Conservation (phyloP, 2,888 invertebrate genomes). For the Caenorhabditis japonica region DNA sequence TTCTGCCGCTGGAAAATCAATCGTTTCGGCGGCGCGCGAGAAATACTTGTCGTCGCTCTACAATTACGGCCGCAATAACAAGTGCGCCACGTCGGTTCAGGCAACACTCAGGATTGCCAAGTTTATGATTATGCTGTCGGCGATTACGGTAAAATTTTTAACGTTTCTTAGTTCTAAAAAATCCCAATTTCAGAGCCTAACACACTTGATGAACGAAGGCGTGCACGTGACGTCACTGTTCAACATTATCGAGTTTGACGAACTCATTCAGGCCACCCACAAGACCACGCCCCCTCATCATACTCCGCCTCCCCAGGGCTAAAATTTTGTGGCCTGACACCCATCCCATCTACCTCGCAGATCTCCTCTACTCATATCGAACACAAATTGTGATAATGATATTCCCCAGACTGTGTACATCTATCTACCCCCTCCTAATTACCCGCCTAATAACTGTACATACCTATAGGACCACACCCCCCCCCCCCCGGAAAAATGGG, state of each 20-base stretch:
- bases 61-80: conserved; percentile 52
- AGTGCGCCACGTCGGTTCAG: conserved; percentile 38
- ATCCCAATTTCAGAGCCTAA: conserved; percentile 44
- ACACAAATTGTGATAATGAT: too few relatives aligned
- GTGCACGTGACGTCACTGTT: conserved; percentile 59
- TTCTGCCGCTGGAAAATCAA: conserved; percentile 39
- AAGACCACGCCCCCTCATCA: conserved; percentile 37
- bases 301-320: conserved; percentile 7
- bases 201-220: conserved; percentile 60
- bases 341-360: too few relatives aligned
- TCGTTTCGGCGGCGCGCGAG: conserved; percentile 50
- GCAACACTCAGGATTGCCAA: conserved; percentile 64
- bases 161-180: neutral
- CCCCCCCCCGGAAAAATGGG: too few relatives aligned
- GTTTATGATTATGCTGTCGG: conserved; percentile 63
- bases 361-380: too few relatives aligned
- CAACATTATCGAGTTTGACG: conserved; percentile 63
- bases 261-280: conserved; percentile 59
- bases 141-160: conserved; percentile 59
- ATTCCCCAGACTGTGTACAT: too few relatives aligned
- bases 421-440: too few relatives aligned
- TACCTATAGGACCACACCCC: too few relatives aligned
- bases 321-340: too few relatives aligned
- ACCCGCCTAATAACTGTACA: too few relatives aligned
- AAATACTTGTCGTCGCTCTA: conserved; percentile 58